A percentile compares a stretch with the other conserved stretches of the same genome.
Conservation (phyloP, 2,113 vertebrate genomes). For the Phodopus roborovskii region DNA sequence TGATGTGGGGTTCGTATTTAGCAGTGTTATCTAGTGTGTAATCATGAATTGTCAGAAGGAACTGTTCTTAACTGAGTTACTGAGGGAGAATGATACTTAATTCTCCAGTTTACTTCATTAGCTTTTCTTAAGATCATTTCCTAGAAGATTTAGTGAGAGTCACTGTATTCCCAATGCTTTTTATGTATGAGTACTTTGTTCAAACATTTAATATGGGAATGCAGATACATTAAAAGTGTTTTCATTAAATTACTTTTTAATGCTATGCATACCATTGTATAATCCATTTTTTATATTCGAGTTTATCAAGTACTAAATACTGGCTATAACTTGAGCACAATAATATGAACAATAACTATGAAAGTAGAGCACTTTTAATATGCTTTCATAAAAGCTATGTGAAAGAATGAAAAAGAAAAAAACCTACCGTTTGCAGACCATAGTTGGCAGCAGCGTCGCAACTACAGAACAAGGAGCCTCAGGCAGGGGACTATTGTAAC, state of each 20-base stretch:
- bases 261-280: neutral
- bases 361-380: neutral
- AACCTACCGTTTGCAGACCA: neutral
- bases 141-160: neutral
- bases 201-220: neutral
- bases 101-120: constrained; percentile 17
- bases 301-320: neutral
- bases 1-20: constrained; percentile 47
- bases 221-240: constrained; percentile 32
- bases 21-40: neutral
- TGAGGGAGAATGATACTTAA: neutral
- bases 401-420: neutral
- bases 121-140: constrained; percentile 49
- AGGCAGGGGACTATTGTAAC: neutral
- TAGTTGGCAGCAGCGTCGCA: neutral
- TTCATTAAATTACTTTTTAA: constrained; percentile 30
- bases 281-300: constrained; percentile 2
- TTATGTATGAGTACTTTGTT: neutral
- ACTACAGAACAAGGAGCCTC: neutral
- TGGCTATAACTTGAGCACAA: neutral
- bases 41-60: constrained; percentile 21
- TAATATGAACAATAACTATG: neutral
- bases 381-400: neutral
- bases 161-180: constrained; percentile 5
- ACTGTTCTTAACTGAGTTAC: neutral